Evolutionary conservation across 1,140 invertebrate species (phyloP), one percentile per base, ranked within the genome.

Genomic region (Bactericera cockerelli): DNA sequence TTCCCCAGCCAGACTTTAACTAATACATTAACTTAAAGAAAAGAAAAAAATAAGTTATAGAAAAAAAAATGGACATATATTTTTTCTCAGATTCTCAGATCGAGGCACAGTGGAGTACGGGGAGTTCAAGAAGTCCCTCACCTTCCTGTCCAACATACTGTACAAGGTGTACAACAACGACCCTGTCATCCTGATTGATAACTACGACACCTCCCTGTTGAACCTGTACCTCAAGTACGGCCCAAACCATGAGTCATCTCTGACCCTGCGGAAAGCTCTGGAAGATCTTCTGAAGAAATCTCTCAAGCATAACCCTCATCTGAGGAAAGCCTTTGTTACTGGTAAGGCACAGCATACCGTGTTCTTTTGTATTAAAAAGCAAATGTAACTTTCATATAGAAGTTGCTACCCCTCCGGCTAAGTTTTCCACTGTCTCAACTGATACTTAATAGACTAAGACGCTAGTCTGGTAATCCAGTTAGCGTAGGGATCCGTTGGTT

Each of bases 101-200:
- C 42, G 42, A 4, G 42, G 42, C 42, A 49, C 42, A 49, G 42
- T 49, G 22, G 42, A 49, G n/a, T 49, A 49, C 22, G 42, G 42
- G n/a, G 42, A 49, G 22, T 49, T 19, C 42, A 49, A 49, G n/a
- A 49, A 49, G 22, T 19, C n/a, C 3, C 42, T 49, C 42, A 19
- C 42, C 22, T 49, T 49, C 42, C 42, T 49, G 3, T 49, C 42
- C 4, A 49, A 22, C n/a, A 6, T 49, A 4, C 22, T 49, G 22
- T 49, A 19, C 19, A 49, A 49, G 22, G 22, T 49, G n/a, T 49
- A 49, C 22, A 6, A 22, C 42, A 49, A 22, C 19, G 42, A 49
- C 4, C n/a, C 22, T n/a, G 42, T 49, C n/a, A 22, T 49, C n/a
- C 22, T 49, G 4, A 49, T 49, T 10, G 42, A 49, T n/a, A 49